These are phyloP conservation scores for Coenonympha arcania DNA, from an alignment of 2,888 invertebrate species.

Conservation along the genomic window DNA sequence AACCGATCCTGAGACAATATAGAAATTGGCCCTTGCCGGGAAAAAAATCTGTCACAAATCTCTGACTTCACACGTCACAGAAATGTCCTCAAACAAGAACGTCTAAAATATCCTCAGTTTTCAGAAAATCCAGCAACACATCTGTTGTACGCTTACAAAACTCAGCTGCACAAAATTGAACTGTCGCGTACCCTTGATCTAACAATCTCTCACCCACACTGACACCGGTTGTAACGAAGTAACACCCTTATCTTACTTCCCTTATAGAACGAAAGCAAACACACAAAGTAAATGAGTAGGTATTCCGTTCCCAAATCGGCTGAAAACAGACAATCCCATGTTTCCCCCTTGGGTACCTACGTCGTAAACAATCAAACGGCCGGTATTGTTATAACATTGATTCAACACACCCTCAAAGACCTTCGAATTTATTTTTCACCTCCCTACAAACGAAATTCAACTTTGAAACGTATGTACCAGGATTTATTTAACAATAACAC, in stretches of 20 bases:
- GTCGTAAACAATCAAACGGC: conserved; percentile 10
- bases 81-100: no score
- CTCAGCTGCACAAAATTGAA: no score
- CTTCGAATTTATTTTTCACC: conserved; percentile 4
- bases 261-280: neutral
- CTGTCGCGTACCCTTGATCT: no score
- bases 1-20: no score
- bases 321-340: conserved; percentile 1
- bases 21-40: no score
- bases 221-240: neutral
- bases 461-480: neutral
- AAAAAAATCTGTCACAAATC: no score
- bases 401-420: conserved; percentile 9
- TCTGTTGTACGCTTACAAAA: no score
- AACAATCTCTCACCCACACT: neutral
- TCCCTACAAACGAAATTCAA: neutral
- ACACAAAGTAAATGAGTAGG: neutral
- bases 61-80: no score
- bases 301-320: neutral
- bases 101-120: no score
- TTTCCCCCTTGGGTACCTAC: neutral
- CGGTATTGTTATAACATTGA: conserved; percentile 7
- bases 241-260: no score
- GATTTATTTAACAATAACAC: neutral
- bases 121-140: no score